Conservation (phyloP, 2,888 invertebrate species). For the Himalopsyche japonica region DNA sequence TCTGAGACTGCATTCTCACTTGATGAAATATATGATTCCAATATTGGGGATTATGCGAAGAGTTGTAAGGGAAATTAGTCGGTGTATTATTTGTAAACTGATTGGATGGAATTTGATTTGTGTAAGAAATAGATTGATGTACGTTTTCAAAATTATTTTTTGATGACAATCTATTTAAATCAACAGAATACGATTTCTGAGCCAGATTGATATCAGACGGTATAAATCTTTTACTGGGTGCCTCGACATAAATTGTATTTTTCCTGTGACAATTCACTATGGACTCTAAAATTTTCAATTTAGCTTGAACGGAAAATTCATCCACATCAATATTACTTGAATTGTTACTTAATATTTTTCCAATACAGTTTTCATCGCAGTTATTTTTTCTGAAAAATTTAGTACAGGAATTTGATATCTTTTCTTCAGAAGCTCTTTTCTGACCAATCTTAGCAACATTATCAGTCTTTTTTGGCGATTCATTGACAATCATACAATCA, state of each 20-base stretch:
- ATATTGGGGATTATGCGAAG: constrained; percentile 28
- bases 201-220: constrained; percentile 19
- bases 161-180: constrained; percentile 12
- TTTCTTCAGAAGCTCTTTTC: neutral
- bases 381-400: neutral
- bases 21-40: constrained; percentile 34
- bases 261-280: constrained; percentile 33
- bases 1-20: neutral
- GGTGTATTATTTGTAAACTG: neutral
- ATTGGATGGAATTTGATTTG: neutral
- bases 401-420: neutral
- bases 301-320: neutral
- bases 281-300: constrained; percentile 27
- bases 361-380: neutral
- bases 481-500: constrained; percentile 23
- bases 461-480: neutral
- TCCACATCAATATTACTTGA: neutral
- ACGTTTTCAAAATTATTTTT: neutral
- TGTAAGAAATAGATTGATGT: neutral
- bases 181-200: constrained; percentile 17
- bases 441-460: neutral
- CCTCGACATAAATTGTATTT: constrained; percentile 13
- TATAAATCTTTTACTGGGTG: constrained; percentile 23
- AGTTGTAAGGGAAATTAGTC: neutral
- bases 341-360: neutral